phyloP scores from a whole-genome alignment of 2,113 vertebrate species.

The Mormyrus iriodes region DNA sequence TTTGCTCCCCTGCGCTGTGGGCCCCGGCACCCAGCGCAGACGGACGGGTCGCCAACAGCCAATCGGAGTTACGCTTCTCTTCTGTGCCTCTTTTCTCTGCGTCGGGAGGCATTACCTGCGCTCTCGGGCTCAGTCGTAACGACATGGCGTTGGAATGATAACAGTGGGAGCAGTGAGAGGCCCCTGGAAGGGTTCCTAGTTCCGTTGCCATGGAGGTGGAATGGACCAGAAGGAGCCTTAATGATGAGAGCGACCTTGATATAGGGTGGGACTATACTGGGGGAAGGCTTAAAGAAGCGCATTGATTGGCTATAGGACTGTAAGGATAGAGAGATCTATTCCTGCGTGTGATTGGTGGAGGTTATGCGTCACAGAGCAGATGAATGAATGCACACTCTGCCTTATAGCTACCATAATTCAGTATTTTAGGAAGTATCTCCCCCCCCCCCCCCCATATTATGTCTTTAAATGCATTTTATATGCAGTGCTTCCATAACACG shows the following conservation, averaged over 20 bases:
- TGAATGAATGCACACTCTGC: not conserved
- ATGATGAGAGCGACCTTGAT: not conserved
- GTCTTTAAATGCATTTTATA: not conserved
- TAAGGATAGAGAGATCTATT: not conserved
- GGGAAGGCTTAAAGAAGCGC: not conserved
- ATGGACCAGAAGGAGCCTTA: constrained; percentile 33
- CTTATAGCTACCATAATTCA: not conserved
- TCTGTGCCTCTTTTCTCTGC: constrained; percentile 1
- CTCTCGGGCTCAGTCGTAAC: constrained; percentile 30
- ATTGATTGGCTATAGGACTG: not conserved
- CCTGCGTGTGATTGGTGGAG: not conserved
- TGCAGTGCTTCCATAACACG: not conserved
- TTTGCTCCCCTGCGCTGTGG: constrained; percentile 35
- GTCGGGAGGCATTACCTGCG: constrained; percentile 45
- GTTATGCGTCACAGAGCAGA: not conserved
- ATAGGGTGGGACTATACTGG: not conserved
- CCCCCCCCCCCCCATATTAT: not conserved
- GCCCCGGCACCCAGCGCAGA: not conserved
- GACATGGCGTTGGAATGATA: constrained; percentile 51
- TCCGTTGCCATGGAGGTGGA: constrained; percentile 34
- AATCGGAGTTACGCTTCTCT: not conserved
- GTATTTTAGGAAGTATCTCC: not conserved
- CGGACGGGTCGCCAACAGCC: not conserved
- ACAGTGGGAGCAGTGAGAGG: constrained; percentile 31
- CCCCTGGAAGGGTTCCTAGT: constrained; percentile 33